A percentile compares a stretch with the other conserved stretches of the same genome.
Evolutionary conservation across 1,140 invertebrate genomes (phyloP).

Genomic region (Bombus fervidus): DNA sequence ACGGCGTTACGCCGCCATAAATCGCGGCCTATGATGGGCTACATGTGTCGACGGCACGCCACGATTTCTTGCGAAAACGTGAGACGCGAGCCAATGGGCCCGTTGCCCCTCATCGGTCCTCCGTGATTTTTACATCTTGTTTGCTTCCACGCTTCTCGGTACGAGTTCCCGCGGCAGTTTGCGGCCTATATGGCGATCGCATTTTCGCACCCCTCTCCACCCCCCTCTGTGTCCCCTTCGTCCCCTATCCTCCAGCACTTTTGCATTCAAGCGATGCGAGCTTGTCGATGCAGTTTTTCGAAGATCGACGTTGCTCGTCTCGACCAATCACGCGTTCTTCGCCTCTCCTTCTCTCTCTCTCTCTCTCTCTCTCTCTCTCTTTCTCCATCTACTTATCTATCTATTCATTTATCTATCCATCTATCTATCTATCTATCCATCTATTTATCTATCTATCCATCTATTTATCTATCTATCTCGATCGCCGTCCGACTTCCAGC

Average conservation of each 20-base stretch:
- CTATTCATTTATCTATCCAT: neutral
- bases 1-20: slow-evolving; percentile 77
- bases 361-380: no score
- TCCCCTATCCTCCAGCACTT: neutral
- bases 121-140: slow-evolving; percentile 78
- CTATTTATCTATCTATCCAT: neutral
- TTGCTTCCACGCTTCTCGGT: slow-evolving; percentile 61
- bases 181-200: slow-evolving; percentile 58
- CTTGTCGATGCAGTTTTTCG: slow-evolving; percentile 57
- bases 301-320: slow-evolving; percentile 43
- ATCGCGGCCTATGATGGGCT: slow-evolving; percentile 79
- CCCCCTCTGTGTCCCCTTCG: neutral
- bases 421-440: no score
- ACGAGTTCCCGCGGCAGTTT: slow-evolving; percentile 35
- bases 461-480: no score
- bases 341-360: neutral
- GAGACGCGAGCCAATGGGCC: slow-evolving; percentile 70
- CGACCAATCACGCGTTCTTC: neutral
- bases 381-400: neutral
- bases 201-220: slow-evolving; percentile 48
- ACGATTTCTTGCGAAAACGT: slow-evolving; percentile 78
- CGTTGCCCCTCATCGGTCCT: slow-evolving; percentile 23
- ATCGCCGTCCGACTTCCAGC: neutral
- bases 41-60: slow-evolving; percentile 80
- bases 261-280: slow-evolving; percentile 34